A percentile compares a stretch with the other conserved stretches of the same genome.
Evolutionary conservation across 2,888 invertebrate genomes (phyloP).

Genomic region (Myopa testacea): DNA sequence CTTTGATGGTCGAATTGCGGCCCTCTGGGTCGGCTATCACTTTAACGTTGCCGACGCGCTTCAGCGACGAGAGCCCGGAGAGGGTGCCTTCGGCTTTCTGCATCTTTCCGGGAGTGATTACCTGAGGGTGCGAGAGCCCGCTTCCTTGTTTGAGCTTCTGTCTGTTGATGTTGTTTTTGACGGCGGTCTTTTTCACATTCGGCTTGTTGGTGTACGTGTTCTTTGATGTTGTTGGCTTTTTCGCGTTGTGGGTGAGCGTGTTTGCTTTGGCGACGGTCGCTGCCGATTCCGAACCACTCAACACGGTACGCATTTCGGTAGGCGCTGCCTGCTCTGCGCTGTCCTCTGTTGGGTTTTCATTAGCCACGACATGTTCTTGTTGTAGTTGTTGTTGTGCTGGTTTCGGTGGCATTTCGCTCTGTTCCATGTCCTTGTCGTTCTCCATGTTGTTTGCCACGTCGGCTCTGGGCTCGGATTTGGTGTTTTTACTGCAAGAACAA

Average conservation of each 20-base stretch:
- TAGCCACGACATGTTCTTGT: conserved; percentile 50
- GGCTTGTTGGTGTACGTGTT: conserved; percentile 46
- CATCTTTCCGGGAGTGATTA: conserved; percentile 63
- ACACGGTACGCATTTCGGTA: conserved; percentile 55
- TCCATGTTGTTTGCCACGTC: conserved; percentile 36
- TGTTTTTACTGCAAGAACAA: conserved; percentile 57
- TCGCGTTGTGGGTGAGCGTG: conserved; percentile 24
- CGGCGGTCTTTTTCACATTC: conserved; percentile 52
- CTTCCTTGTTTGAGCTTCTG: conserved; percentile 63
- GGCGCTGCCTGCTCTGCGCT: conserved; percentile 42
- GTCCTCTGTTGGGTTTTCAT: conserved; percentile 50
- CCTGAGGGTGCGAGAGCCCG: background rate
- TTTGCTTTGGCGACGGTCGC: conserved; percentile 45
- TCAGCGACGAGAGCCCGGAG: conserved; percentile 82
- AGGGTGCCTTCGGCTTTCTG: conserved; percentile 79
- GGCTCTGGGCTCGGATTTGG: conserved; percentile 60
- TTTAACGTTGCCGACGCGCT: conserved; percentile 82
- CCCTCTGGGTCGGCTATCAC: conserved; percentile 79
- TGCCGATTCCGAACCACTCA: conserved; percentile 41
- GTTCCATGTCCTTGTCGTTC: background rate
- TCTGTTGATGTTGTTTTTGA: conserved; percentile 50
- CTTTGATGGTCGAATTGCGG: conserved; percentile 84
- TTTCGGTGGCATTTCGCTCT: conserved; percentile 13
- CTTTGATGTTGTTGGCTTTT: conserved; percentile 52
- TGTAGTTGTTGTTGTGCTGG: conserved; percentile 59